phyloP scores from a whole-genome alignment of 2,113 vertebrate genomes.

The Climacteris rufus region DNA sequence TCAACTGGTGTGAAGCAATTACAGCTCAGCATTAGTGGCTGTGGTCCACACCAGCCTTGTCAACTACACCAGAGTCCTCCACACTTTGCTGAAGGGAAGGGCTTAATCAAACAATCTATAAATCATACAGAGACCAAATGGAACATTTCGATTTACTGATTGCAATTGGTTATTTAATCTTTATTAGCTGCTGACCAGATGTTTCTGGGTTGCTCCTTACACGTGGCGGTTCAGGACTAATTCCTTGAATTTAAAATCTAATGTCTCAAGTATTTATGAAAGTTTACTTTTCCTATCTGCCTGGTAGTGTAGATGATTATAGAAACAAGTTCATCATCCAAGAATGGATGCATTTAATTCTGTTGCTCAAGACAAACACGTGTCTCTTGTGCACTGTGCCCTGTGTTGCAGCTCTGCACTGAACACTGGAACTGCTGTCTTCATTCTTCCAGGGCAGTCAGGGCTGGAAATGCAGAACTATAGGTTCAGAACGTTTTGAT shows the following conservation, averaged over 20 bases:
- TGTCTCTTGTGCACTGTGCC: neutral
- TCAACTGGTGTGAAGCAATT: neutral
- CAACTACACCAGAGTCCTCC: neutral
- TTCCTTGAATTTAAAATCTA: neutral
- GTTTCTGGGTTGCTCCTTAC: neutral
- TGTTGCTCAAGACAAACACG: neutral
- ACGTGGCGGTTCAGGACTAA: neutral
- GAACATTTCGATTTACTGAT: neutral
- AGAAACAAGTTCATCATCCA: neutral
- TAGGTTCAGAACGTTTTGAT: neutral
- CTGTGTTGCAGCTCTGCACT: neutral
- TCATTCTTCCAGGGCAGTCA: neutral
- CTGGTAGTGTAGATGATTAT: neutral
- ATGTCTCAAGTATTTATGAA: neutral
- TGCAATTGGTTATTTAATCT: neutral
- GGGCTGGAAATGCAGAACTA: neutral
- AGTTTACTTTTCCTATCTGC: neutral
- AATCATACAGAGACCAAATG: neutral
- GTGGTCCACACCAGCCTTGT: neutral
- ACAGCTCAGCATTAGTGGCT: neutral
- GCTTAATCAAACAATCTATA: neutral
- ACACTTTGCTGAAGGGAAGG: neutral
- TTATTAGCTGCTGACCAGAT: neutral
- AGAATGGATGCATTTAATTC: neutral
- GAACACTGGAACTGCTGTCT: accelerated